These are phyloP conservation scores for Norana najaformis DNA, from an alignment of 2,888 invertebrate species.

Conservation along the genomic window DNA sequence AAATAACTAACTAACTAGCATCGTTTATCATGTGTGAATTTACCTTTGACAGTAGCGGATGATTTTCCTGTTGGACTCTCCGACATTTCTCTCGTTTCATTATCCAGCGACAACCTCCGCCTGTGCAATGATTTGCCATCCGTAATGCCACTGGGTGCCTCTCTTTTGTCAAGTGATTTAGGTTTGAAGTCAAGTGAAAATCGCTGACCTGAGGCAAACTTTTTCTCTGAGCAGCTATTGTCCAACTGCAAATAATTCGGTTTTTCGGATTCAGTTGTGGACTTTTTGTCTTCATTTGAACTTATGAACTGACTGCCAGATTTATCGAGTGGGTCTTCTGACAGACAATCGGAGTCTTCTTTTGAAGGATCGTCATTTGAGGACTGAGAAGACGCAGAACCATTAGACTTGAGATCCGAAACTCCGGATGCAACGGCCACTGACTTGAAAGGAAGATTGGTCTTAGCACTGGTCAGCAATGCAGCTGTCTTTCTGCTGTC, in stretches of 20 bases:
- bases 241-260: neutral
- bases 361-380: neutral
- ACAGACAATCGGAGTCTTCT: slow-evolving; percentile 16
- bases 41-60: neutral
- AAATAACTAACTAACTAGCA: no score
- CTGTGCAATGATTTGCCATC: neutral
- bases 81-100: neutral
- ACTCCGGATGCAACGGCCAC: neutral
- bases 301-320: neutral
- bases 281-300: neutral
- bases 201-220: neutral
- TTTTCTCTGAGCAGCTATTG: neutral
- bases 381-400: neutral
- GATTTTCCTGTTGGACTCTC: slow-evolving; percentile 1
- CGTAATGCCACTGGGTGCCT: neutral
- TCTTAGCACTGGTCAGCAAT: neutral
- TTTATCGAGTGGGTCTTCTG: neutral
- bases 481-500: neutral
- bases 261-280: neutral
- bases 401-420: neutral
- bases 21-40: neutral
- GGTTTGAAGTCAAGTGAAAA: neutral
- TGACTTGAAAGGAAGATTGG: neutral
- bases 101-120: neutral
- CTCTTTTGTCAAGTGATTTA: neutral